Percentiles rank a stretch among this genome's conserved stretches.
Conservation (phyloP, 2,888 invertebrate species). For the Pantelozetes paolii region DNA sequence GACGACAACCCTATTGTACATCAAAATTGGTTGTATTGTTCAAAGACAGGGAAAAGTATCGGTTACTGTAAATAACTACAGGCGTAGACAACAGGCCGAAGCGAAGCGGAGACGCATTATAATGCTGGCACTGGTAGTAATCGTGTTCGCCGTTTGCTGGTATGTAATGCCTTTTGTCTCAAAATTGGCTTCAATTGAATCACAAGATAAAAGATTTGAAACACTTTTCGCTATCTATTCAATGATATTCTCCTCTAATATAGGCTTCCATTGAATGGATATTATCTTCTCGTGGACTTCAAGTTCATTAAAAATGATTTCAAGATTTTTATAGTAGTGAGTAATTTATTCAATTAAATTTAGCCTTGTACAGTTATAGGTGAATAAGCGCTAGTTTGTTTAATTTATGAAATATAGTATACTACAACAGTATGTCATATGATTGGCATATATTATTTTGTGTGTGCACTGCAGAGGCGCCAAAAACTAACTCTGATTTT, state of each 20-base stretch:
- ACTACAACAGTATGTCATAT: too few species aligned
- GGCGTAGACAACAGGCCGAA: not conserved
- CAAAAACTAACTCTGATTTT: too few species aligned
- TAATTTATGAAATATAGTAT: too few species aligned
- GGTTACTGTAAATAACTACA: not conserved
- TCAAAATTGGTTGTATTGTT: constrained; percentile 8
- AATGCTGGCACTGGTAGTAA: constrained; percentile 13
- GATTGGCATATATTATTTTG: too few species aligned
- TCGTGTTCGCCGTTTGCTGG: constrained; percentile 24
- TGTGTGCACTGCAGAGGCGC: too few species aligned
- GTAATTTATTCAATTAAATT: not conserved
- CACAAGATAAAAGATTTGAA: too few species aligned
- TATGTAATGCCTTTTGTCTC: not conserved
- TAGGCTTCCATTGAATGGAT: constrained; percentile 16
- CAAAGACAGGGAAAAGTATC: not conserved
- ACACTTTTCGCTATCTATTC: too few species aligned
- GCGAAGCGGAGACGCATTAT: not conserved
- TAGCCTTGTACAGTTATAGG: too few species aligned
- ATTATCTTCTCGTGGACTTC: constrained; percentile 10
- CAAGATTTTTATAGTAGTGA: constrained; percentile 4
- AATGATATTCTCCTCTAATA: too few species aligned
- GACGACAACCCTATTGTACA: not conserved
- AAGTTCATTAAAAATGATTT: not conserved
- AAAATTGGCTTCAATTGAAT: too few species aligned
- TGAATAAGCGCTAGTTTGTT: too few species aligned